phyloP scores from a whole-genome alignment of 2,797 vertebrate species.

The Dallia pectoralis region DNA sequence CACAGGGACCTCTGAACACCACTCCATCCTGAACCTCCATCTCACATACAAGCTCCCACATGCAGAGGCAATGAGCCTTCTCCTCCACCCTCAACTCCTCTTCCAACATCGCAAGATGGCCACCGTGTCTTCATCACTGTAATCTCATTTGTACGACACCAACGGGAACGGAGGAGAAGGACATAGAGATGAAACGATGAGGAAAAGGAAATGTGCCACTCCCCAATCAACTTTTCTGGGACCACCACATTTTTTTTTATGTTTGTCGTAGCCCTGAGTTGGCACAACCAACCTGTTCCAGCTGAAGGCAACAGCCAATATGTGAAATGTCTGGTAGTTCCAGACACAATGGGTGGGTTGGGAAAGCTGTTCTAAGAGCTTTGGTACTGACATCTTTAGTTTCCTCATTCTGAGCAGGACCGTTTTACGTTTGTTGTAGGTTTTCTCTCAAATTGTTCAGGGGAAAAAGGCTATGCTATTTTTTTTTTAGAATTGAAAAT shows the following conservation, averaged over 20 bases:
- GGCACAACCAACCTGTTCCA: no score
- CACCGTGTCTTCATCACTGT: constrained; percentile 29
- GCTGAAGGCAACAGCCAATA: no score
- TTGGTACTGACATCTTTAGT: not conserved
- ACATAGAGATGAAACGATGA: constrained; percentile 1
- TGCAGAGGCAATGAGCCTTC: constrained; percentile 4
- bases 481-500: constrained; percentile 16
- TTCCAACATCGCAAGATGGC: constrained; percentile 20
- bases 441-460: constrained; percentile 26
- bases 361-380: not conserved
- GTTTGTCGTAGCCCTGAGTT: no score
- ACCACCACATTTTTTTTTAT: not conserved
- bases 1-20: constrained; percentile 30
- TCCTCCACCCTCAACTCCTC: constrained; percentile 26
- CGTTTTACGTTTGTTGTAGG: not conserved
- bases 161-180: constrained; percentile 31
- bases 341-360: not conserved
- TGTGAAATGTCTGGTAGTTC: no score
- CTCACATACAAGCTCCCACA: constrained; percentile 16
- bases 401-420: constrained; percentile 5
- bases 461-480: constrained; percentile 18
- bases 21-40: constrained; percentile 55
- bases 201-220: constrained; percentile 17
- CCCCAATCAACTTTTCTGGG: not conserved
- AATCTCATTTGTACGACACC: constrained; percentile 36